Conservation (phyloP, 2,888 invertebrate genomes). For the Chrysolina haemoptera region DNA sequence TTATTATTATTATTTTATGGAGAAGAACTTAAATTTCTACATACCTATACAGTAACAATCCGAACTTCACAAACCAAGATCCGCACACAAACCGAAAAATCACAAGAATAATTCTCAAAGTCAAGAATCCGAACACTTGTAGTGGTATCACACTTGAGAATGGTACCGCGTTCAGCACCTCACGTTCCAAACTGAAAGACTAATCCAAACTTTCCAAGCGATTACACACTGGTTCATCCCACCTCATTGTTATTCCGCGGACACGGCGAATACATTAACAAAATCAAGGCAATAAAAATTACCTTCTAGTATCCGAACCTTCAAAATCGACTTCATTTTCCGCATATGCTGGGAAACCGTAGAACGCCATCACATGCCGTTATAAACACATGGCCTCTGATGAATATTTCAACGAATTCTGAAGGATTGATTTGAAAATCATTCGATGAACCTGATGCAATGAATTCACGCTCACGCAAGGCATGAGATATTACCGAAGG, state of each 20-base stretch:
- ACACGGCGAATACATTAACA: slow-evolving; percentile 8
- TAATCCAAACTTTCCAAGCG: slow-evolving; percentile 18
- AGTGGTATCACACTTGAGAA: neutral
- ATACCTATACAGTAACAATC: neutral
- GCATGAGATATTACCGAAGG: neutral
- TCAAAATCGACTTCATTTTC: slow-evolving; percentile 30
- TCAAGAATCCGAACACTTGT: neutral
- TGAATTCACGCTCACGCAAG: neutral
- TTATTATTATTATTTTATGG: too few relatives aligned
- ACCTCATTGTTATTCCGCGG: slow-evolving; percentile 18
- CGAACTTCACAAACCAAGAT: neutral
- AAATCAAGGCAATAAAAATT: slow-evolving; percentile 38
- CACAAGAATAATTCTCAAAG: neutral
- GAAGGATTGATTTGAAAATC: neutral
- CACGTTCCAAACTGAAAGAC: slow-evolving; percentile 8
- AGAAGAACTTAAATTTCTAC: neutral
- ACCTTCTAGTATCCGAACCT: slow-evolving; percentile 28
- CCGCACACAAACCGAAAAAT: neutral
- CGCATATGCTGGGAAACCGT: slow-evolving; percentile 29
- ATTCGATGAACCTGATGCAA: too few relatives aligned
- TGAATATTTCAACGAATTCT: neutral
- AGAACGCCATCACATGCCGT: slow-evolving; percentile 11
- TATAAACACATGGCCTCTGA: neutral
- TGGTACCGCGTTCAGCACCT: slow-evolving; percentile 4
- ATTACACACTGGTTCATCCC: slow-evolving; percentile 23